These are phyloP conservation scores for Pithys albifrons DNA, from an alignment of 2,113 vertebrate genomes.

Conservation along the genomic window DNA sequence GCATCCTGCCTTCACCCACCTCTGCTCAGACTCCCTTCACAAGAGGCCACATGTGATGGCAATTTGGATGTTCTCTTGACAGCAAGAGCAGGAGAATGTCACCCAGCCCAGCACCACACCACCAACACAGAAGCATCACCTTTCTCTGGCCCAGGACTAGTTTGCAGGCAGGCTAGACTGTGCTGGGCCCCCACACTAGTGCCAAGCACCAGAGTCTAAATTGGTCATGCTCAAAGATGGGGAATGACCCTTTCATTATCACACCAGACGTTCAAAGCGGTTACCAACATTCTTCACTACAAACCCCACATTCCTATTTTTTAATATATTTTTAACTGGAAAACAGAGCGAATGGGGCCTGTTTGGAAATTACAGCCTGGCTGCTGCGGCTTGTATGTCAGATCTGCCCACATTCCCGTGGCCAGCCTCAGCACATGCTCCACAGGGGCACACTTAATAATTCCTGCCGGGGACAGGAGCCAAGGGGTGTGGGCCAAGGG, in stretches of 20 bases:
- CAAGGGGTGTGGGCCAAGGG: conserved; percentile 18
- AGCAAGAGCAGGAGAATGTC: not conserved
- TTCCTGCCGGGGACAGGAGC: conserved; percentile 40
- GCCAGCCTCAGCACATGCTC: conserved; percentile 73
- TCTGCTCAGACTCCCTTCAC: not conserved
- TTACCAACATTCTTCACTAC: conserved; percentile 66
- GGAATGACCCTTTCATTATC: conserved; percentile 73
- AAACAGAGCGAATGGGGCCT: conserved; percentile 53
- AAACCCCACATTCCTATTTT: conserved; percentile 70
- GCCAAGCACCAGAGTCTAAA: conserved; percentile 66
- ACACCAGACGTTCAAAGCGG: conserved; percentile 67
- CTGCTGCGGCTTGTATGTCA: conserved; percentile 71
- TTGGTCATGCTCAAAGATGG: conserved; percentile 59
- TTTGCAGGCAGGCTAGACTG: not conserved
- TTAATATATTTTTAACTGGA: conserved; percentile 77
- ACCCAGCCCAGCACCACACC: rapidly evolving
- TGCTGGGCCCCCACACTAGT: not conserved
- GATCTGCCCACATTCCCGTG: conserved; percentile 76
- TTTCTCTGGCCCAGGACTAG: not conserved
- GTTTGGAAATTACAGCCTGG: conserved; percentile 74
- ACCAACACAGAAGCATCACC: not conserved
- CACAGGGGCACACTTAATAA: conserved; percentile 71
- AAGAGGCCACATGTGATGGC: not conserved
- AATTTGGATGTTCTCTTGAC: not conserved
- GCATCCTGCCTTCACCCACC: not conserved